Conservation (phyloP, 2,888 invertebrate genomes). For the Thera britannica region DNA sequence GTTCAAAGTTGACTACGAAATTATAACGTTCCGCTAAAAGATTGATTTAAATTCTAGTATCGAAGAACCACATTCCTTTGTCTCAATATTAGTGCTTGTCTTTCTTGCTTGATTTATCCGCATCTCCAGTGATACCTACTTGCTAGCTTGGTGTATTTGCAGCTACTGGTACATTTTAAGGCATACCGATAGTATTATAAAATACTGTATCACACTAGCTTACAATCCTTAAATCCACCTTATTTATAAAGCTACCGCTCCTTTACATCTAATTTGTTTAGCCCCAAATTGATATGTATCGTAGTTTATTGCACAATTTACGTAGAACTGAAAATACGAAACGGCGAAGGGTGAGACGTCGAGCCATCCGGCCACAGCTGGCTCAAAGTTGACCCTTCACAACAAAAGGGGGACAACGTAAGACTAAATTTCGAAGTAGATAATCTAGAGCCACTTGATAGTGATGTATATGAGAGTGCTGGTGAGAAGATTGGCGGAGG, state of each 20-base stretch:
- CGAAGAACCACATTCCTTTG: slow-evolving; percentile 48
- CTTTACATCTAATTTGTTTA: slow-evolving; percentile 67
- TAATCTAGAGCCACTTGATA: slow-evolving; percentile 67
- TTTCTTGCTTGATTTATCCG: slow-evolving; percentile 43
- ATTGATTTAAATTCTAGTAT: slow-evolving; percentile 53
- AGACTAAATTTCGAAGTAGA: slow-evolving; percentile 44
- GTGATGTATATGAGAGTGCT: slow-evolving; percentile 60
- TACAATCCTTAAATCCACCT: slow-evolving; percentile 63
- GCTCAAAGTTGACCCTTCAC: slow-evolving; percentile 65
- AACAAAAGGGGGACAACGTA: slow-evolving; percentile 55
- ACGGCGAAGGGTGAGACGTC: slow-evolving; percentile 58
- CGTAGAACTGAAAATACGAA: slow-evolving; percentile 58
- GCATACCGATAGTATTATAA: slow-evolving; percentile 75
- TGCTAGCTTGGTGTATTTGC: slow-evolving; percentile 45
- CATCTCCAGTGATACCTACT: slow-evolving; percentile 60
- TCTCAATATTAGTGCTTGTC: slow-evolving; percentile 25
- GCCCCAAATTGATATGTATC: slow-evolving; percentile 84
- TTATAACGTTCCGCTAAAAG: slow-evolving; percentile 54
- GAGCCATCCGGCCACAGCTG: slow-evolving; percentile 82
- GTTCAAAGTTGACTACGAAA: slow-evolving; percentile 56
- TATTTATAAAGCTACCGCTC: slow-evolving; percentile 77
- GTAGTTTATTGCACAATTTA: slow-evolving; percentile 80
- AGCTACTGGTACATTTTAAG: slow-evolving; percentile 70
- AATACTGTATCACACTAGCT: slow-evolving; percentile 75
- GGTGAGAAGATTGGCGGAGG: slow-evolving; percentile 54